Evolutionary conservation across 2,797 vertebrate species (phyloP).

Genomic region (Phrynocephalus forsythii): DNA sequence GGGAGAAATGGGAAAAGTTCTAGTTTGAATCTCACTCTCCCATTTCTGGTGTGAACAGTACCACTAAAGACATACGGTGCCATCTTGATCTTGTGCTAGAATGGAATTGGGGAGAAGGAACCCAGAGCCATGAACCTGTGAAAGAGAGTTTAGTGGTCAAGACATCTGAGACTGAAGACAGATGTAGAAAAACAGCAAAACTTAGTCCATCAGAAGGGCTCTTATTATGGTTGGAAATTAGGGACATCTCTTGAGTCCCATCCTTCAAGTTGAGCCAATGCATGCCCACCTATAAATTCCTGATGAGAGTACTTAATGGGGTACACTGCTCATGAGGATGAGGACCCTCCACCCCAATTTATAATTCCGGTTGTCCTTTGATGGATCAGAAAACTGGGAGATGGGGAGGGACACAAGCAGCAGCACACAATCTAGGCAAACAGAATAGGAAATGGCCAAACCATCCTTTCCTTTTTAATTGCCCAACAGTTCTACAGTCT

Average conservation of each 20-base stretch:
- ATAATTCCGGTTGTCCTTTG: background rate
- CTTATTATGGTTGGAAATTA: background rate
- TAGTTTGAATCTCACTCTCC: no score
- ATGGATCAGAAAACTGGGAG: no score
- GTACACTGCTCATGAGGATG: background rate
- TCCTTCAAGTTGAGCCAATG: background rate
- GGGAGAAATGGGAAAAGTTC: no score
- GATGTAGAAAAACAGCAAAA: background rate
- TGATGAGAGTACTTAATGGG: background rate
- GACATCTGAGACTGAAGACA: background rate
- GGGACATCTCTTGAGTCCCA: background rate
- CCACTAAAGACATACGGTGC: no score
- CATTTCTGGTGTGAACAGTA: no score
- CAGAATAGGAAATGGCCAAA: slow-evolving; percentile 4
- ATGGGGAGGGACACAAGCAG: background rate
- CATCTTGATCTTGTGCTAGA: no score
- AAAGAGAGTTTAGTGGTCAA: background rate
- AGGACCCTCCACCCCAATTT: background rate
- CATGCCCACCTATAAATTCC: background rate
- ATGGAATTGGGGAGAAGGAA: background rate
- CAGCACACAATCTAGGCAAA: background rate
- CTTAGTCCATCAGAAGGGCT: background rate
- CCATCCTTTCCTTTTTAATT: slow-evolving; percentile 32
- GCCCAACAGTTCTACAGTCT: slow-evolving; percentile 50
- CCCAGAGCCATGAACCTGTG: background rate